phyloP scores from a whole-genome alignment of 2,113 vertebrate species.

The Panurus biarmicus region DNA sequence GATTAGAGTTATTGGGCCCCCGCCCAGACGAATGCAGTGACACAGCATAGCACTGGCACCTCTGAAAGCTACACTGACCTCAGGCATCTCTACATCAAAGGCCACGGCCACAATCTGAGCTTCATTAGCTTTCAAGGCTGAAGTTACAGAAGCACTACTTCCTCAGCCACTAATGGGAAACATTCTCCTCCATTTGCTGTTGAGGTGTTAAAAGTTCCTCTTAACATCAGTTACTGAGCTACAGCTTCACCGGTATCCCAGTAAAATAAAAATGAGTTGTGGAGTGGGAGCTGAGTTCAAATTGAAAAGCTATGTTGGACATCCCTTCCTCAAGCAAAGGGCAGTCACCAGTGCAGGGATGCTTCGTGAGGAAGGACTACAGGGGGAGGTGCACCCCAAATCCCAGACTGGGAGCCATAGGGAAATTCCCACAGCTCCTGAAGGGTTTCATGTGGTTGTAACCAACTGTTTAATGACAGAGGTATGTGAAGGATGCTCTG shows the following conservation, averaged over 20 bases:
- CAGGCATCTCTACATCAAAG: conserved; percentile 64
- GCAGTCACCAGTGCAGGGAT: background rate
- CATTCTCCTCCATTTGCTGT: conserved; percentile 59
- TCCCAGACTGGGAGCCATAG: background rate
- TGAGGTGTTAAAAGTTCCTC: conserved; percentile 65
- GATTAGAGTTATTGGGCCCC: conserved; percentile 57
- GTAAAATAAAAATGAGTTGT: conserved; percentile 56
- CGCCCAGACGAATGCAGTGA: conserved; percentile 29
- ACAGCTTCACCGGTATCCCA: background rate
- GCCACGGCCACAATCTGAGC: conserved; percentile 56
- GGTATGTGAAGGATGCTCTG: background rate
- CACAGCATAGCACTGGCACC: conserved; percentile 51
- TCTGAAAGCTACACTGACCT: conserved; percentile 55
- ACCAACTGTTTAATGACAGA: background rate
- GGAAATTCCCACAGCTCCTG: background rate
- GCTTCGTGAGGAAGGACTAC: background rate
- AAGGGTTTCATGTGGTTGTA: background rate
- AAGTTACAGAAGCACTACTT: conserved; percentile 62
- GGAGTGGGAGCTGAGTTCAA: conserved; percentile 7
- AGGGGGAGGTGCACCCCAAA: background rate
- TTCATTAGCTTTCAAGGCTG: conserved; percentile 62
- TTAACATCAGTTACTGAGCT: conserved; percentile 49
- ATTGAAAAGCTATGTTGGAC: background rate
- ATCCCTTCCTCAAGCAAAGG: background rate
- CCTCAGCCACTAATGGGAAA: conserved; percentile 62